phyloP scores from a whole-genome alignment of 2,797 vertebrate genomes.

The Champsocephalus gunnari region DNA sequence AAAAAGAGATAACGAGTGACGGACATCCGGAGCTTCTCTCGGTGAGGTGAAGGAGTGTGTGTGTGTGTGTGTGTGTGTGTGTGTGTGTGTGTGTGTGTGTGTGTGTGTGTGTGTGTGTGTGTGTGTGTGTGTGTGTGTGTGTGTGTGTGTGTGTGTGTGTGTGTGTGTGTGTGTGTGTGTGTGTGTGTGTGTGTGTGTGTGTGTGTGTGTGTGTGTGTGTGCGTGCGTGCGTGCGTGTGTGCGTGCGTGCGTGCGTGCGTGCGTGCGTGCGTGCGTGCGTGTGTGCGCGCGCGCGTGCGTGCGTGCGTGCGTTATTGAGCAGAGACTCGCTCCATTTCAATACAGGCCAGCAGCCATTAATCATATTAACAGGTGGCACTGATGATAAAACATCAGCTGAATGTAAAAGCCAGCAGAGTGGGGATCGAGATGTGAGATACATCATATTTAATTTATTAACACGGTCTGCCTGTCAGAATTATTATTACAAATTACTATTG shows the following conservation, averaged over 20 bases:
- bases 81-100: not conserved
- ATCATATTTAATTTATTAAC: constrained; percentile 31
- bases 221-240: not conserved
- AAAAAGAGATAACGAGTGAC: constrained; percentile 40
- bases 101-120: constrained; percentile 42
- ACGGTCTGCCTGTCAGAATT: constrained; percentile 24
- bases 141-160: not conserved
- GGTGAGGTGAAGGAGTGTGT: constrained; percentile 37
- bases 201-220: constrained; percentile 9
- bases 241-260: not conserved
- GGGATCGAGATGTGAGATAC: not conserved
- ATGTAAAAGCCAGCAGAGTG: constrained; percentile 38
- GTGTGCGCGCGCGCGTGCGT: no score
- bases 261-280: no score
- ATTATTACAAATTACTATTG: constrained; percentile 42
- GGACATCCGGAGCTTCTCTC: constrained; percentile 19
- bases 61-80: constrained; percentile 40
- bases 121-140: not conserved
- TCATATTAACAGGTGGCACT: constrained; percentile 73
- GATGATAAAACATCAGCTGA: constrained; percentile 67
- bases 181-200: constrained; percentile 22
- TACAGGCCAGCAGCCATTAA: constrained; percentile 56
- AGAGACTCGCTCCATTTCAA: constrained; percentile 42
- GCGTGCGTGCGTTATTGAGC: not conserved
- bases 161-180: not conserved